Evolutionary conservation across 1,140 invertebrate species (phyloP).

Genomic region (Pemphigus obesinymphae): DNA sequence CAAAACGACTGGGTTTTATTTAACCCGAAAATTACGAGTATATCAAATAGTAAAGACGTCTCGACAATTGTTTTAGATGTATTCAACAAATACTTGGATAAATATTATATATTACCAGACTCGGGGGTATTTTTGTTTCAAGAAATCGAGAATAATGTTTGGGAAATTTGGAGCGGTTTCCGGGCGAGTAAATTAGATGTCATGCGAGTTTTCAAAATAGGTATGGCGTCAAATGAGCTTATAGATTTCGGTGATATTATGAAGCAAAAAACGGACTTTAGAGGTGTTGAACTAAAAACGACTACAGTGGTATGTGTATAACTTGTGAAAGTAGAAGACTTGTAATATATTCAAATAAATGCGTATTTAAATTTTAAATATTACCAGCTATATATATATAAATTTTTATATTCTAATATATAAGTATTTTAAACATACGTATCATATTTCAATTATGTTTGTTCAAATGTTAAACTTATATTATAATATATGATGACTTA

Average conservation of each 20-base stretch:
- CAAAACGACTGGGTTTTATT: slow-evolving; percentile 14
- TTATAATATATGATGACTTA: no score
- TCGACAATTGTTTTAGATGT: neutral
- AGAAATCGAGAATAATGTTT: neutral
- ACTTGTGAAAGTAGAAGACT: no score
- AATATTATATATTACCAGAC: neutral
- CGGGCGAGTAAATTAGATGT: neutral
- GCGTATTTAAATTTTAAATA: no score
- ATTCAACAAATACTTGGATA: neutral
- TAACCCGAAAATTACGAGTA: no score
- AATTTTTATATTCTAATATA: no score
- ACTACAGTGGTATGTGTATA: neutral
- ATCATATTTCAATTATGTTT: no score
- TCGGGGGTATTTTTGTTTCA: neutral
- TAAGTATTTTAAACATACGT: no score
- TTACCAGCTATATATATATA: no score
- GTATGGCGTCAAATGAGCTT: neutral
- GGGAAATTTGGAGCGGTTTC: slow-evolving; percentile 16
- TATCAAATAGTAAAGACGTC: no score
- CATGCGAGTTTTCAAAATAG: neutral
- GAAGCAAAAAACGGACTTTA: neutral
- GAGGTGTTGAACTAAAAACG: neutral
- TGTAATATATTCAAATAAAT: no score
- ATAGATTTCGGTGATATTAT: no score
- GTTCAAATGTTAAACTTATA: no score